Base-by-base conservation (phyloP, 2,888 invertebrate genomes). In the Muschampia plurimacula region DNA sequence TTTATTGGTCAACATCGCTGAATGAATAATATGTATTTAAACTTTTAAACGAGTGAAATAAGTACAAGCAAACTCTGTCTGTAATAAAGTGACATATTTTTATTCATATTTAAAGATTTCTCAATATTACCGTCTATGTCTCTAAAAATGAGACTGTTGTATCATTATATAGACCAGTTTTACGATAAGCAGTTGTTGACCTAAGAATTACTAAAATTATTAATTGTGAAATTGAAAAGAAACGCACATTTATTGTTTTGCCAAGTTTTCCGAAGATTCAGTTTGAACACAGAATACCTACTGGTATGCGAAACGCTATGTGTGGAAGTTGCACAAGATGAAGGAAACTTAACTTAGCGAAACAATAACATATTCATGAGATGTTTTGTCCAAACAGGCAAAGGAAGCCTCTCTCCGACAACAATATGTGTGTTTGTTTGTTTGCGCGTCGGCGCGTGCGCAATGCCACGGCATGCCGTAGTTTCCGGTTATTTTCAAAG, bases 341-440 rank as follows among this genome's bases (percentile, higher is more conserved):
- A 75, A 75, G 70, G 74, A 72, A 76, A 73, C 69, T 67, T 52
- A 60, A 57, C 2, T 62, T 15, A 69, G 67, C 44, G 67, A 55
- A 74, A 77, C 74, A 77, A 76, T 66, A 76, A 77, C 69, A 69
- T 66, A 52, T 9, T 64, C 49, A 22, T 1, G 49, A 69, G 64
- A 67, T 74, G 75, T 73, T 70, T 72, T 74, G 75, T 75, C 76
- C 75, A 77, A 52, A 80, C 82, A 81, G 80, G 77, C 79, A 78
- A 73, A 79, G 84, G 84, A 83, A 83, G 81, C 68, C 67, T 69
- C 75, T 68, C 74, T 76, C 69, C 65, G 70, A 77, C 65, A 74
- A 77, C 77, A 78, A 80, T 80, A 77, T 80, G 80, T 77, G 79
- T 77, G 79, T 80, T 78, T 82, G 84, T 84, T 81, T 81, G 83